Evolutionary conservation across 2,888 invertebrate species (phyloP).

Genomic region (Brenthis daphne): DNA sequence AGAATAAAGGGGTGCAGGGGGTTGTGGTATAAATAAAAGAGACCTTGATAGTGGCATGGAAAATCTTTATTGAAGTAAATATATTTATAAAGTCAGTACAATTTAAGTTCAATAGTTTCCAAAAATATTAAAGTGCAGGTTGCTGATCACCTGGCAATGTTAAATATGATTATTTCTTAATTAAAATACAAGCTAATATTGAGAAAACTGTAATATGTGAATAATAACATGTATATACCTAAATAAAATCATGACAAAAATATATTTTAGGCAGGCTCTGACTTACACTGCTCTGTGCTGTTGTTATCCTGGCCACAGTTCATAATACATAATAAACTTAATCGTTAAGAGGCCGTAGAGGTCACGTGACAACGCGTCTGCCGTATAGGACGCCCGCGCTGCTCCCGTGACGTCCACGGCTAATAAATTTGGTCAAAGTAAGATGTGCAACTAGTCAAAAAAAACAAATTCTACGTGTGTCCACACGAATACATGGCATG

Average conservation of each 20-base stretch:
- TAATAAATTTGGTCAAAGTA: constrained; percentile 75
- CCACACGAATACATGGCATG: constrained; percentile 54
- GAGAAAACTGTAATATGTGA: constrained; percentile 83
- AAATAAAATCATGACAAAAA: constrained; percentile 83
- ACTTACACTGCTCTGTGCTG: constrained; percentile 79
- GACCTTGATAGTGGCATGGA: constrained; percentile 76
- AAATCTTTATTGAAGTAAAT: constrained; percentile 84
- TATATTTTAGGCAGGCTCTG: constrained; percentile 82
- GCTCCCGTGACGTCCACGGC: constrained; percentile 71
- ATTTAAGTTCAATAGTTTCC: constrained; percentile 84
- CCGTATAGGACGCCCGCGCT: constrained; percentile 45
- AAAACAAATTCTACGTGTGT: constrained; percentile 58
- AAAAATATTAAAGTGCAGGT: constrained; percentile 84
- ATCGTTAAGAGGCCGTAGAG: constrained; percentile 69
- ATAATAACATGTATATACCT: constrained; percentile 83
- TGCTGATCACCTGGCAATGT: constrained; percentile 83
- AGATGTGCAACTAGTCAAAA: constrained; percentile 75
- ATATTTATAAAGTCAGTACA: constrained; percentile 84
- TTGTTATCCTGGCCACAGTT: constrained; percentile 80
- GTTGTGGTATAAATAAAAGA: constrained; percentile 50
- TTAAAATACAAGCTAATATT: constrained; percentile 84
- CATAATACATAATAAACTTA: constrained; percentile 72
- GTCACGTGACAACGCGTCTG: constrained; percentile 62
- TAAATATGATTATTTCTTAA: constrained; percentile 84
- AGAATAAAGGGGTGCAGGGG: constrained; percentile 25